These are phyloP conservation scores for Microtus obscurus DNA, from an alignment of 2,797 vertebrate genomes.

Conservation along the genomic window DNA sequence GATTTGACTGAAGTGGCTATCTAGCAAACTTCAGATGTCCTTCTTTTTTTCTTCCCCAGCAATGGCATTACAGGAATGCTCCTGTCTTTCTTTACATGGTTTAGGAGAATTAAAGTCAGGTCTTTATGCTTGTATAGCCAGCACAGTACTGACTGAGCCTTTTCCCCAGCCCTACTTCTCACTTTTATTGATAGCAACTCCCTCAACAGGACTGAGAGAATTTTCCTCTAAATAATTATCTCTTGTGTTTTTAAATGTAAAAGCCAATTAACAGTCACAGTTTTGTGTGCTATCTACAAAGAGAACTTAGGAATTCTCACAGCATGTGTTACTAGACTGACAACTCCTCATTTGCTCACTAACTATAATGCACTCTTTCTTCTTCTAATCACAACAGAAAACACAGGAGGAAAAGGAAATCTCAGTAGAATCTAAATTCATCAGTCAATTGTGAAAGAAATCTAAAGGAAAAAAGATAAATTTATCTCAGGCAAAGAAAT, in stretches of 20 bases:
- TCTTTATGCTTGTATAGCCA: too few species aligned
- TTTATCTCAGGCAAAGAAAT: slow-evolving; percentile 61
- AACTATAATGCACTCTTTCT: slow-evolving; percentile 14
- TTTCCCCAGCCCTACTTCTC: not conserved
- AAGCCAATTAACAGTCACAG: slow-evolving; percentile 24
- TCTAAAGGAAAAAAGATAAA: slow-evolving; percentile 18
- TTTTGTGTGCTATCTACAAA: slow-evolving; percentile 46
- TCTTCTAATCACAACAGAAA: slow-evolving; percentile 34
- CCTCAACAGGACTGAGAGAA: not conserved
- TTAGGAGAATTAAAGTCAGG: too few species aligned
- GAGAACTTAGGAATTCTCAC: slow-evolving; percentile 39
- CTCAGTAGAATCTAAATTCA: slow-evolving; percentile 54
- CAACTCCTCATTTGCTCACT: slow-evolving; percentile 23
- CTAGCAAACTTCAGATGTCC: too few species aligned
- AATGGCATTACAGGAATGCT: not conserved
- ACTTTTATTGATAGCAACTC: not conserved
- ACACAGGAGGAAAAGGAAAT: not conserved
- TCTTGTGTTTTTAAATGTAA: slow-evolving; percentile 45
- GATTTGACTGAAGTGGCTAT: not conserved
- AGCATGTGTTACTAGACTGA: slow-evolving; percentile 6
- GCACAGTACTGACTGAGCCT: not conserved
- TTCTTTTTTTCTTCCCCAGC: too few species aligned
- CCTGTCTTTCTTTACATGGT: not conserved
- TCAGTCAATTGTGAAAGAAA: slow-evolving; percentile 52
- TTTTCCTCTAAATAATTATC: not conserved